phyloP scores from a whole-genome alignment of 2,888 invertebrate genomes.

The Tipula lateralis region DNA sequence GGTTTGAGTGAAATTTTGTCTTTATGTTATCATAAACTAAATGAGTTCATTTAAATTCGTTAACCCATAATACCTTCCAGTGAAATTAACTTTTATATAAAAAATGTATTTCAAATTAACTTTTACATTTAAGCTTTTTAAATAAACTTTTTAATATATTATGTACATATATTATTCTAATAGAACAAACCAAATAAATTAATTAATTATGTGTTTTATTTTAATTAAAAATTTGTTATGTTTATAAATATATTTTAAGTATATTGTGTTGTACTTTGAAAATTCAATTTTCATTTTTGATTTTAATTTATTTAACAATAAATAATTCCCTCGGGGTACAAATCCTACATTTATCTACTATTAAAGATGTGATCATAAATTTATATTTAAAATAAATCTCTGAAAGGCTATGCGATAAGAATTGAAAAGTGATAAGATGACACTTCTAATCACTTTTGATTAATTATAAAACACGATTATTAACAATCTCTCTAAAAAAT shows the following conservation, averaged over 20 bases:
- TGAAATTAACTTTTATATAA: background rate
- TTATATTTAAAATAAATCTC: too few relatives aligned
- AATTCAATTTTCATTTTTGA: too few relatives aligned
- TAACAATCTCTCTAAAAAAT: too few relatives aligned
- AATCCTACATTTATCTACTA: too few relatives aligned
- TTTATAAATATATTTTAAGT: background rate
- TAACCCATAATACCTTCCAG: background rate
- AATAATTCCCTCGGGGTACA: too few relatives aligned
- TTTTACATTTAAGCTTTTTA: background rate
- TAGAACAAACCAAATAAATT: background rate
- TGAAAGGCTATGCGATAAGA: too few relatives aligned
- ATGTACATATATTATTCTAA: background rate
- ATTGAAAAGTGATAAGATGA: too few relatives aligned
- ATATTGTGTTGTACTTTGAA: background rate
- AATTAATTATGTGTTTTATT: background rate
- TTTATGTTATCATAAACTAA: background rate
- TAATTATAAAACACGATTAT: too few relatives aligned
- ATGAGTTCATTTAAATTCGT: background rate
- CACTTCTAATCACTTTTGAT: too few relatives aligned
- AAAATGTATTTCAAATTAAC: background rate
- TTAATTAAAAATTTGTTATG: background rate
- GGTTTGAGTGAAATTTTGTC: background rate
- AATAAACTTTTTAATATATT: background rate
- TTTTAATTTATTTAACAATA: too few relatives aligned
- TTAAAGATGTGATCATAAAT: too few relatives aligned